Evolutionary conservation across 2,888 invertebrate genomes (phyloP).

Genomic region (Resseliella maxima): DNA sequence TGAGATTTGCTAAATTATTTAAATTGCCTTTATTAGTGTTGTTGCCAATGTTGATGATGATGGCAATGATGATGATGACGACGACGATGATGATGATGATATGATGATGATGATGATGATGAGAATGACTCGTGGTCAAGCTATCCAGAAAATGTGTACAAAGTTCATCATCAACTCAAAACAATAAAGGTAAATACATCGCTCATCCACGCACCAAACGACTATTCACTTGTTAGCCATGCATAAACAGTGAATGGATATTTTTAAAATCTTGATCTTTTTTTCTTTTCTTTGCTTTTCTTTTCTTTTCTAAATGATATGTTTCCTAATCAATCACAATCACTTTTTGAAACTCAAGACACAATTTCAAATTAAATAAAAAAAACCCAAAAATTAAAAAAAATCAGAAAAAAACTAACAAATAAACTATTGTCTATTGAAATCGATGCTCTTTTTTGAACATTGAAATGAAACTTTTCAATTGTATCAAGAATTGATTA

Average conservation of each 20-base stretch:
- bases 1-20: not conserved
- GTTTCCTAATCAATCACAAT: conserved; percentile 28
- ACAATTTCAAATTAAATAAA: not conserved
- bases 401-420: not conserved
- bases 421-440: no score
- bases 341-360: not conserved
- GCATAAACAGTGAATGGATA: no score
- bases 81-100: not conserved
- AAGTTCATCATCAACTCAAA: not conserved
- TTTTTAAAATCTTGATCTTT: no score
- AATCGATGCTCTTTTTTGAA: not conserved
- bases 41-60: not conserved
- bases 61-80: not conserved
- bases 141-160: not conserved
- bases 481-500: not conserved
- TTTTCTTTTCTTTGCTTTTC: no score
- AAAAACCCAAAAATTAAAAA: not conserved
- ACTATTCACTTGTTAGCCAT: not conserved
- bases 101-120: not conserved
- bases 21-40: conserved; percentile 36
- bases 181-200: not conserved
- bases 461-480: not conserved
- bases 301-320: no score
- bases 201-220: not conserved
- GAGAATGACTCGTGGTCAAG: not conserved